Evolutionary conservation across 2,113 vertebrate genomes (phyloP), one percentile per base, ranked within the genome.

Genomic region (Seriola aureovittata): DNA sequence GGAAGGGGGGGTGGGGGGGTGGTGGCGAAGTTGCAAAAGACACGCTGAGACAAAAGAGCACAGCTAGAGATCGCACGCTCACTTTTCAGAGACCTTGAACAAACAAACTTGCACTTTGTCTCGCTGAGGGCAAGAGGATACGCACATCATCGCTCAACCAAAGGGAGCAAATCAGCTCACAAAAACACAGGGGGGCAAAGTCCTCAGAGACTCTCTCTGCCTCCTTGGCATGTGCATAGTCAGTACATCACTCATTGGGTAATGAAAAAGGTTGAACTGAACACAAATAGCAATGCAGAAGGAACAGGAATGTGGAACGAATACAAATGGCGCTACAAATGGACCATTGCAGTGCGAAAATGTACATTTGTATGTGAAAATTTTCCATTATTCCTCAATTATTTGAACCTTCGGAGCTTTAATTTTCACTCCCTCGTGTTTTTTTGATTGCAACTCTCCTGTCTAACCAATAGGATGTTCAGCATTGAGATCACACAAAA

Each of bases 81-180:
- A 81, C 85, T 89, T 91, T 86, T 82, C 32, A 5, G 71, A 89
- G 88, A 91, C 82, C 89, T 92, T 92, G 86, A 85, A 91, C 81
- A 88, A 92, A 91, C 85, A 90, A 90, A 85, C 80, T 91, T 59
- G 75, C 83, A 74, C 88, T 92, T 75, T 91, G 83, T 86, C 70
- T 85, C 10, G 67, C 84, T 64, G 70, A 84, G 78, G 89, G 76
- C 73, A 14, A 79, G 80, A 82, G 64, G 81, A 79, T 14, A 71
- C 29, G 67, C 85, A 82, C 82, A 23, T 82, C 84, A 46, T 25
- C 4, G 32, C 73, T 83, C 76, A 52, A 83, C 78, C 71, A 78
- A 66, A 85, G 71, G 82, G 81, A 58, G 71, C 50, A 8, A 75
- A 81, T 70, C 77, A 73, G 79, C 69, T 79, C 67, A 7, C 1